phyloP scores from a whole-genome alignment of 2,113 vertebrate species.

The Paracyprichromis sp. region DNA sequence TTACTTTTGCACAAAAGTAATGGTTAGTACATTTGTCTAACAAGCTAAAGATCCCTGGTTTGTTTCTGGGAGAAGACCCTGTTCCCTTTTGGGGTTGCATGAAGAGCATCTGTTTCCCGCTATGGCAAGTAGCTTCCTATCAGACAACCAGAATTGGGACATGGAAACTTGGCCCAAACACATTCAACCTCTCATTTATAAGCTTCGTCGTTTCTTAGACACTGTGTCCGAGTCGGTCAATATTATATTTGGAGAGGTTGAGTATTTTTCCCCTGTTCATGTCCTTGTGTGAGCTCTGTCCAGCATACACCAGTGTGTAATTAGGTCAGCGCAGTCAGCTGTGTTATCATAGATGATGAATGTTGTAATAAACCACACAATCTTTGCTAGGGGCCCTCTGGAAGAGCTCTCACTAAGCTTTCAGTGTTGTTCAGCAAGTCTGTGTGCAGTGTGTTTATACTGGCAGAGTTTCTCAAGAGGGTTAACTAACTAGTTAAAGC shows the following conservation, averaged over 20 bases:
- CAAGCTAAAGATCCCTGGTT: not conserved
- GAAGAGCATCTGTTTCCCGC: not conserved
- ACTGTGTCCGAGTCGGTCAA: not conserved
- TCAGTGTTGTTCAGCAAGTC: not conserved
- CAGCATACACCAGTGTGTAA: not conserved
- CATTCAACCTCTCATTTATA: not conserved
- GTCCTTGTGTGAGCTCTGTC: conserved; percentile 1
- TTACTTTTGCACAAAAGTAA: not conserved
- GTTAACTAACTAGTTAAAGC: conserved; percentile 23
- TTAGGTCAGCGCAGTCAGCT: not conserved
- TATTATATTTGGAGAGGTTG: not conserved
- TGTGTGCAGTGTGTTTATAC: not conserved
- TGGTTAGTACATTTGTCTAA: not conserved
- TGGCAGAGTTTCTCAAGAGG: conserved; percentile 9
- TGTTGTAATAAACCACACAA: not conserved
- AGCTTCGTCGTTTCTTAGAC: not conserved
- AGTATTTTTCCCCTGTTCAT: not conserved
- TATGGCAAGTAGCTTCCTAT: not conserved
- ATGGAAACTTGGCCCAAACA: not conserved
- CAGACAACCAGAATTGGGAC: not conserved
- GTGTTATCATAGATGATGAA: not conserved
- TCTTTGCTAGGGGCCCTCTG: not conserved
- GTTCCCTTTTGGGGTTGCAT: not conserved
- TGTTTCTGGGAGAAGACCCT: not conserved
- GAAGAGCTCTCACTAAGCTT: not conserved